These are phyloP conservation scores for Oryzias curvinotus DNA, from an alignment of 2,113 vertebrate genomes.

Conservation along the genomic window DNA sequence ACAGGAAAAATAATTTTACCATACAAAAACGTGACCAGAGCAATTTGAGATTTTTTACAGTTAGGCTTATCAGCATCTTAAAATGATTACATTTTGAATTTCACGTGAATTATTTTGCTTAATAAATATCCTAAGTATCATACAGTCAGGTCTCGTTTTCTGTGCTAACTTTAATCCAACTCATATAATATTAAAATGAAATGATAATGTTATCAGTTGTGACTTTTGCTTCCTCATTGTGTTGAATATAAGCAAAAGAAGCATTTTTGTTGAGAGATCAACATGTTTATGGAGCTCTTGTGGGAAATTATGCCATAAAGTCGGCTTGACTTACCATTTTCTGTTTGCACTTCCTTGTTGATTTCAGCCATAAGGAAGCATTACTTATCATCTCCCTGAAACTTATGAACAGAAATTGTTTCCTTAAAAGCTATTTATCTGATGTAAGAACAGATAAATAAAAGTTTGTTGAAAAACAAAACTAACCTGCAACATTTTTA, in stretches of 20 bases:
- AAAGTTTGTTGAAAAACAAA: neutral
- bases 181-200: neutral
- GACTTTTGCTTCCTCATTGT: conserved; percentile 29
- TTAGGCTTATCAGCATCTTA: no score
- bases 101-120: no score
- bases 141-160: neutral
- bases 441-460: no score
- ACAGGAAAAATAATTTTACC: no score
- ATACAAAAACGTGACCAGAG: no score
- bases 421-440: no score
- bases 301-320: conserved; percentile 12
- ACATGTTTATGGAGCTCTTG: conserved; percentile 4
- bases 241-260: neutral
- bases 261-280: neutral
- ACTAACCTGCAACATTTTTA: neutral
- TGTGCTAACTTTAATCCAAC: neutral
- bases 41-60: no score
- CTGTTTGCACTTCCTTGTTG: conserved; percentile 16
- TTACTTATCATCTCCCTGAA: conserved; percentile 8
- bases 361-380: conserved; percentile 21
- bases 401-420: neutral
- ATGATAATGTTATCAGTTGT: neutral
- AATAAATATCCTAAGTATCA: no score
- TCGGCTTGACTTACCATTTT: neutral
- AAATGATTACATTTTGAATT: no score